phyloP scores from a whole-genome alignment of 2,113 vertebrate genomes.

The Myotis brandtii region DNA sequence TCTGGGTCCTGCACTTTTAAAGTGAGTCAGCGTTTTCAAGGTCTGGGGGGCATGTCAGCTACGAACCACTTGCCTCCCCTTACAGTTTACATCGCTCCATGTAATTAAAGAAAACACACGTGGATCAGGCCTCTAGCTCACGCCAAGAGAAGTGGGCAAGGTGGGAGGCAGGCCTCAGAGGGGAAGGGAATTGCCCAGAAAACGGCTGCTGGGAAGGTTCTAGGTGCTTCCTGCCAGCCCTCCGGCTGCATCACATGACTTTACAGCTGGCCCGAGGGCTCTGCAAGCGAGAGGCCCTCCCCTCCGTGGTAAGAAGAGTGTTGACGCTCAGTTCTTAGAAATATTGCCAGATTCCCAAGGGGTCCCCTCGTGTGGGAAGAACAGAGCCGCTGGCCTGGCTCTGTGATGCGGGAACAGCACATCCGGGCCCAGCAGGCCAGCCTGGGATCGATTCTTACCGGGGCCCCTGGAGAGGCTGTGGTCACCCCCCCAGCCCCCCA shows the following conservation, averaged over 20 bases:
- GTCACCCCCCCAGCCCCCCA: not conserved
- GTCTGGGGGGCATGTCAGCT: not conserved
- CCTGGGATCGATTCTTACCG: not conserved
- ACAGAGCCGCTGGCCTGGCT: not conserved
- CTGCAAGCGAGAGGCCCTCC: not conserved
- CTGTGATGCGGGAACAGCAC: not conserved
- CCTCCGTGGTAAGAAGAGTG: not conserved
- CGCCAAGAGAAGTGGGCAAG: not conserved
- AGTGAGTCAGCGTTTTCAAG: not conserved
- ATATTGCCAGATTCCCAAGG: not conserved
- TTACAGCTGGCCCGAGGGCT: not conserved
- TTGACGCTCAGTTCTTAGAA: not conserved
- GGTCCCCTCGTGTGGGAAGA: not conserved
- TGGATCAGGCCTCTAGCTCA: not conserved
- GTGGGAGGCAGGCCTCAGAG: not conserved
- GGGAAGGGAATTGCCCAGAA: not conserved
- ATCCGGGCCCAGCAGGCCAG: not conserved
- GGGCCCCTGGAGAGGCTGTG: not conserved
- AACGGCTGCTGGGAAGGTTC: not conserved
- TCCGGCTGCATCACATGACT: accelerated
- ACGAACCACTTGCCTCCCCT: not conserved
- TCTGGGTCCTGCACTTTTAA: not conserved
- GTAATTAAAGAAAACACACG: not conserved
- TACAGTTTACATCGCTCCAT: accelerated
- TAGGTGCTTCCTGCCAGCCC: not conserved